A percentile compares a stretch with the other conserved stretches of the same genome.
These are phyloP conservation scores for Todiramphus chloris DNA, from an alignment of 2,113 vertebrate genomes.

Conservation along the genomic window DNA sequence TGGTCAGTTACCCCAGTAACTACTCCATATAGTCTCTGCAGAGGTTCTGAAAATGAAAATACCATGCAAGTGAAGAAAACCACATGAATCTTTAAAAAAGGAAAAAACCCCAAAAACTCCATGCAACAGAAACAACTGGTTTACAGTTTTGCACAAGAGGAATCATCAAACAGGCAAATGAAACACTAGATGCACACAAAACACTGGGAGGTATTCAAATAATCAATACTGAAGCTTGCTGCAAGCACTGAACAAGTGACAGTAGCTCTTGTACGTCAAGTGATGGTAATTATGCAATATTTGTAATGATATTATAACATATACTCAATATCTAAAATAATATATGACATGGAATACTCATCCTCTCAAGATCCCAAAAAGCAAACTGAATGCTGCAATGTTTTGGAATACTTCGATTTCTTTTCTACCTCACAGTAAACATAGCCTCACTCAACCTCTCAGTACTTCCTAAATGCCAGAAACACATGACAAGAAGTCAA, in stretches of 20 bases:
- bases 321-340: not conserved
- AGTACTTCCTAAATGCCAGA: not conserved
- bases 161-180: not conserved
- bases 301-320: not conserved
- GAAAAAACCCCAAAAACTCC: not conserved
- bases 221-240: not conserved
- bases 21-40: not conserved
- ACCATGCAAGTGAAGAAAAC: not conserved
- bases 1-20: not conserved
- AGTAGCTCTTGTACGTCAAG: not conserved
- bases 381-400: not conserved
- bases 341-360: not conserved
- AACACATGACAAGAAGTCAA: not conserved
- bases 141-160: not conserved
- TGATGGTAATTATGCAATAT: not conserved
- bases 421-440: not conserved
- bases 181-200: not conserved
- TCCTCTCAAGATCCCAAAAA: not conserved
- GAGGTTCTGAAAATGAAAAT: not conserved
- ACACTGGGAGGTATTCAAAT: not conserved
- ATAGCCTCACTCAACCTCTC: not conserved
- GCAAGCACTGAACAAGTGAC: not conserved
- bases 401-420: not conserved
- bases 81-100: fast-evolving
- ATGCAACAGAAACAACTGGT: not conserved